Base-by-base conservation (phyloP, 2,888 invertebrate genomes). In the Acanthococcus lagerstroemiae region DNA sequence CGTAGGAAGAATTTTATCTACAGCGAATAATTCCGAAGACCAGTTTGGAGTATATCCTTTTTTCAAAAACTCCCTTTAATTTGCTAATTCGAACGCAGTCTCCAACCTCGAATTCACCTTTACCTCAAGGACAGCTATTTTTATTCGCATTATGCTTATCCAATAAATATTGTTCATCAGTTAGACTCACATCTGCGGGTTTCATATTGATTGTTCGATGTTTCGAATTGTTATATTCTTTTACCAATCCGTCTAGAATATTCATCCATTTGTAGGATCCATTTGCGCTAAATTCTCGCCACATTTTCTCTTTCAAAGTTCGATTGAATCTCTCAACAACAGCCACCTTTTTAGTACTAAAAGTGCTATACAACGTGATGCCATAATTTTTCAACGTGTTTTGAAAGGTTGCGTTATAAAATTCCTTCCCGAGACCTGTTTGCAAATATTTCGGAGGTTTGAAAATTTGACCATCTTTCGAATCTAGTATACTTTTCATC, bases 21-120 rank as follows among this genome's bases (percentile, higher is more conserved):
- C n/a, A 15, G 1, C 3, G n/a, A 37, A 37, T 2, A 37, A 1
- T 68, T 76, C 75, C 0, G 73, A 73, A 0, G 73, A 69, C 73
- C 74, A 76, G 66, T 73, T 74, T 0, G 74, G 72, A 5, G 72
- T 72, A 55, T 74, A 76, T 4, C 73, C 73, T 70, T n/a, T 75
- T 75, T 12, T 71, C 71, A 67, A 75, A 75, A 5, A 72, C 45
- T 19, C 68, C 67, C 70, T 74, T 74, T 17, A 69, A 66, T 68
- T 74, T 74, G 55, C 71, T 72, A 24, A 76, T 72, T 4, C 74
- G 68, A 4, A 75, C 75, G 30, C 71, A 67, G 68, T 75, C 73
- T 12, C 72, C 73, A 57, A 73, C 67, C 68, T 70, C 72, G 69
- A 66, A 74, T 69, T 70, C 72, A n/a, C 7, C 37, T 15, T 48